Percentiles rank a stretch among this genome's conserved stretches.
Evolutionary conservation across 2,888 invertebrate genomes (phyloP).

Genomic region (Nymphalis c-album): DNA sequence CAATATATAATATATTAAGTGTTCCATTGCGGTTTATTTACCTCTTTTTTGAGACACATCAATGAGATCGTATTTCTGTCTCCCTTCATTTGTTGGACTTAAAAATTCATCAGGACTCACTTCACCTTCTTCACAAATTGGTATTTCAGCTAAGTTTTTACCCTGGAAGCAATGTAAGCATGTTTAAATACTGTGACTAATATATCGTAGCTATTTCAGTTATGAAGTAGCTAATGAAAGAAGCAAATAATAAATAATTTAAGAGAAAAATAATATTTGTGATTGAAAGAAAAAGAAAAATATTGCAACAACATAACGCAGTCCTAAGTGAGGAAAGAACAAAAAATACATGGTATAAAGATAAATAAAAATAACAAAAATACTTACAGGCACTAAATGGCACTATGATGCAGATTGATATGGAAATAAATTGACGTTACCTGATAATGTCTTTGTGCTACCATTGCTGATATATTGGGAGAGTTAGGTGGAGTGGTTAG

Average conservation of each 20-base stretch:
- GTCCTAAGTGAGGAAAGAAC: conserved; percentile 20
- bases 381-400: conserved; percentile 76
- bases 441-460: conserved; percentile 83
- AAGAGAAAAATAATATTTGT: conserved; percentile 9
- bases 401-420: conserved; percentile 60
- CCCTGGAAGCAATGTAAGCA: conserved; percentile 59
- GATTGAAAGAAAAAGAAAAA: conserved; percentile 30
- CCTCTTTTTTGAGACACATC: conserved; percentile 84
- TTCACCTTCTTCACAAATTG: conserved; percentile 85
- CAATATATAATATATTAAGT: background rate
- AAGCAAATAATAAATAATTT: conserved; percentile 32
- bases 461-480: conserved; percentile 85
- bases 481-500: conserved; percentile 87
- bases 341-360: conserved; percentile 28
- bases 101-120: conserved; percentile 82
- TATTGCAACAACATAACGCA: conserved; percentile 36
- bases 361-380: conserved; percentile 55
- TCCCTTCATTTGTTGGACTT: conserved; percentile 74
- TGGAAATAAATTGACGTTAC: conserved; percentile 63
- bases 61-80: conserved; percentile 73
- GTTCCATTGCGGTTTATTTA: conserved; percentile 41
- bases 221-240: conserved; percentile 32
- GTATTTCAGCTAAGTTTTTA: conserved; percentile 83
- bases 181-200: background rate
- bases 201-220: conserved; percentile 21